Percentiles rank a stretch among this genome's conserved stretches.
Evolutionary conservation across 2,113 vertebrate species (phyloP).

Genomic region (Sphaerodactylus townsendi): DNA sequence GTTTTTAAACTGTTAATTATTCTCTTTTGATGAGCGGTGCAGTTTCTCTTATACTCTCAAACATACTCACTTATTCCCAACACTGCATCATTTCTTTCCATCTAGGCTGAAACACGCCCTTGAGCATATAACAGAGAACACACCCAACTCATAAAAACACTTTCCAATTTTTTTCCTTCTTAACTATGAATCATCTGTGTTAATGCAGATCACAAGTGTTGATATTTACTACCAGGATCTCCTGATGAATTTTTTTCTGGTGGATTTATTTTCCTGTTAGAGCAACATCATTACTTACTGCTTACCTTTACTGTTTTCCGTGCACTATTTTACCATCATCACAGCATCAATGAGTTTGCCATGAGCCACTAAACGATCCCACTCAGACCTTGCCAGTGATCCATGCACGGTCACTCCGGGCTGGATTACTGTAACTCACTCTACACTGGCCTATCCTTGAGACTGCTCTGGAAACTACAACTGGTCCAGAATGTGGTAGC

Average conservation of each 20-base stretch:
- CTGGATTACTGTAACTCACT: too few relatives aligned
- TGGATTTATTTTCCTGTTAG: not conserved
- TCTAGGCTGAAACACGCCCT: constrained; percentile 31
- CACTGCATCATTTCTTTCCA: constrained; percentile 12
- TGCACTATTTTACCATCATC: not conserved
- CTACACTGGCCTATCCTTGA: too few relatives aligned
- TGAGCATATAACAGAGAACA: constrained; percentile 36
- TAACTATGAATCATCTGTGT: constrained; percentile 26
- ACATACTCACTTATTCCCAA: not conserved
- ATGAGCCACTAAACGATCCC: not conserved
- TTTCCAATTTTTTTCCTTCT: constrained; percentile 27
- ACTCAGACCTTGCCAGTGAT: too few relatives aligned
- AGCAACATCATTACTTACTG: not conserved
- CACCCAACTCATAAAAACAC: constrained; percentile 33
- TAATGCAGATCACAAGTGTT: not conserved
- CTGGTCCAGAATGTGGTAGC: too few relatives aligned
- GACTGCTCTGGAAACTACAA: too few relatives aligned
- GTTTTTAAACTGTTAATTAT: not conserved
- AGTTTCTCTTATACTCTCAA: not conserved
- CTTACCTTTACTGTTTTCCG: not conserved
- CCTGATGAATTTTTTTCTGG: not conserved
- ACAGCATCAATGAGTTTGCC: not conserved
- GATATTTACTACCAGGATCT: not conserved
- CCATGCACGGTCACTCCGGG: too few relatives aligned
- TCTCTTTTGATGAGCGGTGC: rapidly evolving